Percentiles rank a stretch among this genome's conserved stretches.
Evolutionary conservation across 2,888 invertebrate species (phyloP).

Genomic region (Pseudeuparius sepicola): DNA sequence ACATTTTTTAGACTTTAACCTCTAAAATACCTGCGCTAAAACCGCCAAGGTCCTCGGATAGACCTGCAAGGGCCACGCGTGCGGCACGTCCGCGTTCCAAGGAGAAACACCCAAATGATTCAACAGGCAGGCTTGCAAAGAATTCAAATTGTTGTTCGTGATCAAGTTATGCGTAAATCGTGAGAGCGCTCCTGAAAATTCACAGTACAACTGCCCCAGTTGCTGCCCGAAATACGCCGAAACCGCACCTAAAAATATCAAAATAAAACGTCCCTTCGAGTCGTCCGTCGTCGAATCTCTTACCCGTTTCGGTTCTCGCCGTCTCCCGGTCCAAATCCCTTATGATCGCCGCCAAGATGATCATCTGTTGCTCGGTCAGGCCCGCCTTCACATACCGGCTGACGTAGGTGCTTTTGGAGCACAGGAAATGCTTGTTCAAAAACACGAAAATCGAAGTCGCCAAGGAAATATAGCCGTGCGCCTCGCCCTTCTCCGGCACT

Average conservation of each 20-base stretch:
- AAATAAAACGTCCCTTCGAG: conserved; percentile 9
- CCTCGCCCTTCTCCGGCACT: conserved; percentile 69
- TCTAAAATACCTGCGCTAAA: conserved; percentile 58
- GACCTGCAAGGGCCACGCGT: conserved; percentile 68
- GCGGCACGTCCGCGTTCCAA: conserved; percentile 51
- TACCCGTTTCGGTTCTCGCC: conserved; percentile 66
- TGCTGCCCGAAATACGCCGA: conserved; percentile 63
- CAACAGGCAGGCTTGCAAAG: conserved; percentile 60
- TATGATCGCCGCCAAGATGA: conserved; percentile 77
- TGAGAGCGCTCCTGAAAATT: conserved; percentile 69
- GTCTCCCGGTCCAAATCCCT: conserved; percentile 87
- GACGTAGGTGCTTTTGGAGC: conserved; percentile 59
- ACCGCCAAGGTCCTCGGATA: conserved; percentile 69
- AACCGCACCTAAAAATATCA: conserved; percentile 48
- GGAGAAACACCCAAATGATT: conserved; percentile 67
- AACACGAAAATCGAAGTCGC: conserved; percentile 82
- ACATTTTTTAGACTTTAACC: conserved; percentile 7
- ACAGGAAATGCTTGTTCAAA: conserved; percentile 71
- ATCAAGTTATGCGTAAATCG: conserved; percentile 73
- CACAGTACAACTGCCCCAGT: conserved; percentile 59
- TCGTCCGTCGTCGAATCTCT: conserved; percentile 16
- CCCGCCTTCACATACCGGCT: conserved; percentile 57
- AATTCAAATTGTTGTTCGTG: conserved; percentile 57
- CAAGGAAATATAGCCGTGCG: conserved; percentile 73
- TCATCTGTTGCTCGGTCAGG: conserved; percentile 80